These are phyloP conservation scores for Propithecus coquereli DNA, from an alignment of 2,113 vertebrate species.

Conservation along the genomic window DNA sequence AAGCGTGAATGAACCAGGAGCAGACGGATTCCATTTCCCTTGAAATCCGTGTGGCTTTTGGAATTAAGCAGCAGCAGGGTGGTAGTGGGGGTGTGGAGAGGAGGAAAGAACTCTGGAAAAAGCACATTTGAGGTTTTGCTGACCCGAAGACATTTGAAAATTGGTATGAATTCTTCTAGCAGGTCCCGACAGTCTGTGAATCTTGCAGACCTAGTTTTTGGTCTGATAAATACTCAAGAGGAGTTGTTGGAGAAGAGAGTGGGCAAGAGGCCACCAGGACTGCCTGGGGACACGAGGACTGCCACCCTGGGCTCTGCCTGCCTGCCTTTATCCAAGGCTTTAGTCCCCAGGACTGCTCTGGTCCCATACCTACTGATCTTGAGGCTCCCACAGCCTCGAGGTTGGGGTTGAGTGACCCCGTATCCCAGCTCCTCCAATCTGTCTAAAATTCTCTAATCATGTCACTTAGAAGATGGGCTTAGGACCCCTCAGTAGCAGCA, in stretches of 20 bases:
- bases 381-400: background rate
- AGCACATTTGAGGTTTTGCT: background rate
- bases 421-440: background rate
- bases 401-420: background rate
- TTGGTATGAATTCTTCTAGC: background rate
- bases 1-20: background rate
- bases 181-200: background rate
- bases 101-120: background rate
- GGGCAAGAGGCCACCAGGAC: background rate
- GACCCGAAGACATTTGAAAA: constrained; percentile 29
- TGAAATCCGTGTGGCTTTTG: background rate
- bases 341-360: background rate
- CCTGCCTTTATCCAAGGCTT: background rate
- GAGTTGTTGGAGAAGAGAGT: background rate
- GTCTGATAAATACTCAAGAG: background rate
- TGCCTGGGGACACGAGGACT: background rate
- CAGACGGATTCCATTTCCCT: background rate
- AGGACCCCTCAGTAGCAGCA: background rate
- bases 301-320: background rate
- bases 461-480: background rate
- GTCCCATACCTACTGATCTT: background rate
- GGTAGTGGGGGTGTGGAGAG: background rate
- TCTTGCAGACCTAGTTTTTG: background rate
- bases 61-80: background rate
- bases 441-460: background rate